These are phyloP conservation scores for Hippasteria phrygiana DNA, from an alignment of 53 echinoderm and acorn worm genomes.

Conservation along the genomic window DNA sequence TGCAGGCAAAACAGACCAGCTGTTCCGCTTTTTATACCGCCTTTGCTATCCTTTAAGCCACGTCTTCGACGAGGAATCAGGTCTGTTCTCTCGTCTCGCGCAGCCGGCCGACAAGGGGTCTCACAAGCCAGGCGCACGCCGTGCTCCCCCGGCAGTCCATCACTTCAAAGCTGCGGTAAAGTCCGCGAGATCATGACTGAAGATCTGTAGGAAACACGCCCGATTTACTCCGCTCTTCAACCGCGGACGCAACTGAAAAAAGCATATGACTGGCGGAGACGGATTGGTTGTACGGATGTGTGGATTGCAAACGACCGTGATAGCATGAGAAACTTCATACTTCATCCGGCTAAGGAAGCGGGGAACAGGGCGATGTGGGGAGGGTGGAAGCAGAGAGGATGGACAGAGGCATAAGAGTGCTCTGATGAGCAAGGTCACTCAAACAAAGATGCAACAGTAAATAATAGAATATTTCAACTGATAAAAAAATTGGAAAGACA, in stretches of 20 bases:
- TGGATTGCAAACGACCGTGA: slow-evolving; percentile 39
- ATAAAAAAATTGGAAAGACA: too few species aligned
- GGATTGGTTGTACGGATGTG: slow-evolving; percentile 17
- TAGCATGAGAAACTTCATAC: background rate
- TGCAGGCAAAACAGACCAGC: slow-evolving; percentile 61
- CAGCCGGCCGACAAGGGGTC: slow-evolving; percentile 15
- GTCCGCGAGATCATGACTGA: slow-evolving; percentile 17
- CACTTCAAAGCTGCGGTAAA: slow-evolving; percentile 28
- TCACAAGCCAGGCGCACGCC: slow-evolving; percentile 25
- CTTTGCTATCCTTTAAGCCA: slow-evolving; percentile 48
- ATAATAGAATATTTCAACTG: too few species aligned
- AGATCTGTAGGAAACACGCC: slow-evolving; percentile 64
- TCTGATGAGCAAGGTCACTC: too few species aligned
- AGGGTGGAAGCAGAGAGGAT: background rate
- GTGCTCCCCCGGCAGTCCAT: slow-evolving; percentile 14
- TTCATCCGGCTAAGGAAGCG: background rate
- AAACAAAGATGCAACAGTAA: too few species aligned
- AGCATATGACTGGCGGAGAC: background rate
- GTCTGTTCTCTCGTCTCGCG: background rate
- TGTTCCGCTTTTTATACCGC: slow-evolving; percentile 46
- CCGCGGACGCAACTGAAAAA: background rate
- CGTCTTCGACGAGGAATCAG: slow-evolving; percentile 16
- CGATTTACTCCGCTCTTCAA: slow-evolving; percentile 37
- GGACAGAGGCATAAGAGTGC: too few species aligned
- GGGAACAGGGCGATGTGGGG: background rate